Evolutionary conservation across 1,140 invertebrate species (phyloP).

Genomic region (Drosophila watanabei): DNA sequence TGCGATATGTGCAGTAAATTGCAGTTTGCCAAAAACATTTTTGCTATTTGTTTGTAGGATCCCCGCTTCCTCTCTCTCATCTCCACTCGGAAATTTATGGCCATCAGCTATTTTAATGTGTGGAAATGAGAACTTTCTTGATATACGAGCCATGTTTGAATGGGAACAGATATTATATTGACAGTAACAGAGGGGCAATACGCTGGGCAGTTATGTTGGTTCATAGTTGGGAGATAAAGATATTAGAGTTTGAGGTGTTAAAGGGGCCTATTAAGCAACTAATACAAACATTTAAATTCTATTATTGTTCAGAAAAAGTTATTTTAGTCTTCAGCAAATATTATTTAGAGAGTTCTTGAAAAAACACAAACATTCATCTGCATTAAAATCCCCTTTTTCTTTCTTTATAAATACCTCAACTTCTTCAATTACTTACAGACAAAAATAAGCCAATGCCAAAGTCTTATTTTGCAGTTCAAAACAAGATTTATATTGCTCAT

Average conservation of each 20-base stretch:
- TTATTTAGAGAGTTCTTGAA: no score
- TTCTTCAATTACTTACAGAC: background rate
- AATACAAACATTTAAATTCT: background rate
- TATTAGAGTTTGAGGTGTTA: background rate
- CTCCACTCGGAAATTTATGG: constrained; percentile 59
- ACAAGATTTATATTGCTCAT: constrained; percentile 38
- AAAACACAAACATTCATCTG: background rate
- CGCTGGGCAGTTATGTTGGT: constrained; percentile 25
- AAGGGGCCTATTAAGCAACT: background rate
- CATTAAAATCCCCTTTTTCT: background rate
- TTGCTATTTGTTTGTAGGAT: constrained; percentile 57
- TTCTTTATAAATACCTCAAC: background rate
- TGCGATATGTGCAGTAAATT: constrained; percentile 75
- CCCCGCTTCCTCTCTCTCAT: no score
- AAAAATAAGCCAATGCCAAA: constrained; percentile 20
- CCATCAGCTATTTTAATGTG: constrained; percentile 72
- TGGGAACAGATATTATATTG: constrained; percentile 54
- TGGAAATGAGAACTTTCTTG: constrained; percentile 75
- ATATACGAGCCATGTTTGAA: constrained; percentile 57
- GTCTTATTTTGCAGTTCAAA: background rate
- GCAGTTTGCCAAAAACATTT: constrained; percentile 83
- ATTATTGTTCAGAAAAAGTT: background rate
- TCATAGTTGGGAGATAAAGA: background rate
- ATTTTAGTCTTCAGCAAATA: background rate
- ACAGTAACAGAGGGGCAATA: constrained; percentile 62